Conservation (phyloP, 1,140 invertebrate species). For the Theocolax elegans region DNA sequence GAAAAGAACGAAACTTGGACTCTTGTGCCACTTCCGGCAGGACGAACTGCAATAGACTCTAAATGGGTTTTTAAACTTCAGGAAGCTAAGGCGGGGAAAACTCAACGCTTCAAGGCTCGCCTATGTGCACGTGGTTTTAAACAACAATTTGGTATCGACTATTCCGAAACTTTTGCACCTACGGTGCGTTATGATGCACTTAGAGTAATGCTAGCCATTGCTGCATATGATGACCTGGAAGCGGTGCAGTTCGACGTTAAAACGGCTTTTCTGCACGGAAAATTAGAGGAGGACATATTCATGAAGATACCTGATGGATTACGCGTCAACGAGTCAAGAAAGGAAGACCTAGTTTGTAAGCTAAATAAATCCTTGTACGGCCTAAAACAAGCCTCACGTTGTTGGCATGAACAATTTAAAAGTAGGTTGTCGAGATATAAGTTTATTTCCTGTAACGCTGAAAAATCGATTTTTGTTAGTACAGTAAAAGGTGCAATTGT, state of each 20-base stretch:
- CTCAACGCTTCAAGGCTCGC: too few relatives aligned
- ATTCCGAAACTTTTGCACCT: too few relatives aligned
- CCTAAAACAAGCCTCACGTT: slow-evolving; percentile 41
- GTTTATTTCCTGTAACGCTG: slow-evolving; percentile 30
- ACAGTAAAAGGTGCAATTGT: background rate
- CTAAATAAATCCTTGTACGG: too few relatives aligned
- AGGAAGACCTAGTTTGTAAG: background rate
- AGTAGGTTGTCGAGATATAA: slow-evolving; percentile 8
- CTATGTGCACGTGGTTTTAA: too few relatives aligned
- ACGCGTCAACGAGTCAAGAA: background rate
- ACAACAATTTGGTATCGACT: too few relatives aligned
- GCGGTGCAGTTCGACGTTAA: background rate
- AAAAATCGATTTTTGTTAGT: slow-evolving; percentile 30
- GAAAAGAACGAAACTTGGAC: too few relatives aligned
- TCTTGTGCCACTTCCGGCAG: too few relatives aligned
- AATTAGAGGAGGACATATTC: background rate
- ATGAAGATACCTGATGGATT: background rate
- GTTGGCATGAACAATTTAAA: slow-evolving; percentile 37
- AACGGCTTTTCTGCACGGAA: background rate
- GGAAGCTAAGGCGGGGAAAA: too few relatives aligned
- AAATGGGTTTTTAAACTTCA: too few relatives aligned
- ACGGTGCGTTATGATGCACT: background rate
- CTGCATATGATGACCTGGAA: background rate
- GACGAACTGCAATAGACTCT: too few relatives aligned
- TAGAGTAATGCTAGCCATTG: background rate